phyloP scores from a whole-genome alignment of 1,140 invertebrate genomes.

The Lucilia cuprina region DNA sequence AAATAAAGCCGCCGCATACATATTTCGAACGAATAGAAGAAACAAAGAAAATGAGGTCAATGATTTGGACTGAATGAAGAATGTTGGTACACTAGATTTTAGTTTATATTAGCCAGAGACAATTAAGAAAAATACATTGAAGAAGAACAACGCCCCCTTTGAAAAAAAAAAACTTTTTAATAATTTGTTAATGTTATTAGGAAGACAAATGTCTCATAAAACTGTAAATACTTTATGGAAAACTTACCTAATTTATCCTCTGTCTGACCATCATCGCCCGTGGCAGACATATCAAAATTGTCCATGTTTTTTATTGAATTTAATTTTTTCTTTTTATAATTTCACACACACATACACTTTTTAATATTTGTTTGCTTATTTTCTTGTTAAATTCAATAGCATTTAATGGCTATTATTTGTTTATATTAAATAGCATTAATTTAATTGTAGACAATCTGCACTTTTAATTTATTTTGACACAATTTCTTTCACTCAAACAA shows the following conservation, averaged over 20 bases:
- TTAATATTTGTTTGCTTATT: neutral
- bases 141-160: neutral
- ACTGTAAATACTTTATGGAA: neutral
- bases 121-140: neutral
- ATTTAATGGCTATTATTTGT: neutral
- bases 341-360: neutral
- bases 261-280: neutral
- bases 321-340: neutral
- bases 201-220: too few relatives aligned
- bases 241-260: constrained; percentile 30
- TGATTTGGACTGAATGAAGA: neutral
- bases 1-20: neutral
- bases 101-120: neutral
- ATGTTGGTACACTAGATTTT: neutral
- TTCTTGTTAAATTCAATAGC: neutral
- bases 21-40: neutral
- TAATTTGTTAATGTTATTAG: neutral
- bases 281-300: constrained; percentile 13
- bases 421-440: neutral
- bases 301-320: constrained; percentile 8
- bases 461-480: neutral
- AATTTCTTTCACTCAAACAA: constrained; percentile 22
- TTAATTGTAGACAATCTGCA: neutral
- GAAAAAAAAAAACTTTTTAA: neutral
- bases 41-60: constrained; percentile 7